Evolutionary conservation across 2,888 invertebrate genomes (phyloP).

Genomic region (Lathronympha strigana): DNA sequence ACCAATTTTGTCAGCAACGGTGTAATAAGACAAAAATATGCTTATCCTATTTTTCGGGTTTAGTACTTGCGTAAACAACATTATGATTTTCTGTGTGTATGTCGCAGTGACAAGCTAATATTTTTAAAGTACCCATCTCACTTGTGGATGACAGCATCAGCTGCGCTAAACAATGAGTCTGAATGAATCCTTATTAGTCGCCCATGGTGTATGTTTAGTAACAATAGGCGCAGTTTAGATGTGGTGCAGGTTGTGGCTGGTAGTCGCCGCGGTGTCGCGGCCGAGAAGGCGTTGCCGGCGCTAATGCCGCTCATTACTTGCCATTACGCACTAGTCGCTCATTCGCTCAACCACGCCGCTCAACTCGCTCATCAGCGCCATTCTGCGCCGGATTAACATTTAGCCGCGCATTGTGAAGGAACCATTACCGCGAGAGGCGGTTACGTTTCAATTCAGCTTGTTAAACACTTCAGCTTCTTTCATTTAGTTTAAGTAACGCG

Average conservation of each 20-base stretch:
- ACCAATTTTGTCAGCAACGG: no score
- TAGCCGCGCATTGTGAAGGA: conserved; percentile 20
- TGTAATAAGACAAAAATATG: no score
- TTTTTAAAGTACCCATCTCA: no score
- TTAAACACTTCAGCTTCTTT: conserved; percentile 15
- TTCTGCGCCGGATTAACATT: conserved; percentile 27
- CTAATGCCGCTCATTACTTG: conserved; percentile 35
- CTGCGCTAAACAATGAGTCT: no score
- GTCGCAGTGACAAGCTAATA: no score
- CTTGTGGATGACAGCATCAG: no score
- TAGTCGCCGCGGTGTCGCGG: background rate
- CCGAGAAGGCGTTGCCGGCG: conserved; percentile 5
- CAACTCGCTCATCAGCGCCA: conserved; percentile 22
- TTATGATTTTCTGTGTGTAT: no score
- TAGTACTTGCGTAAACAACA: no score
- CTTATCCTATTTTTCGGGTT: no score
- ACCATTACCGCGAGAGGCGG: conserved; percentile 16
- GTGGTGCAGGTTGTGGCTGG: background rate
- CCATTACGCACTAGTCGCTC: background rate
- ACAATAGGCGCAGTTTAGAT: background rate
- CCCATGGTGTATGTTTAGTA: background rate
- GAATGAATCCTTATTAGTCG: background rate
- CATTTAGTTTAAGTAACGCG: background rate
- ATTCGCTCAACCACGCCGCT: conserved; percentile 11
- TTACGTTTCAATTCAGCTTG: conserved; percentile 22